phyloP scores from a whole-genome alignment of 2,113 vertebrate genomes.

The Mugil cephalus region DNA sequence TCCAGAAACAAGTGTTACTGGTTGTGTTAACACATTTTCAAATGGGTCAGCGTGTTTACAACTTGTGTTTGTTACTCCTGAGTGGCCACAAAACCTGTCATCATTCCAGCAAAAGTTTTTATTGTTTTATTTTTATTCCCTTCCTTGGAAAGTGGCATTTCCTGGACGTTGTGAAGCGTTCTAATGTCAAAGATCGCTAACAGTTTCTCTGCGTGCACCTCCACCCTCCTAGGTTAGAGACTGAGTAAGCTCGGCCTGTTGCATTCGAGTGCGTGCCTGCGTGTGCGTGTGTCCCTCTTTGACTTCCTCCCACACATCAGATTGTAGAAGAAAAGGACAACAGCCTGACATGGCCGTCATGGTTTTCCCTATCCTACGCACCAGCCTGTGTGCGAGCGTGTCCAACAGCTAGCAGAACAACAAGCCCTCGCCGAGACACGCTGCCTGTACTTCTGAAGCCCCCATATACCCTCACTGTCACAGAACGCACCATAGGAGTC shows the following conservation, averaged over 20 bases:
- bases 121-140: too few species aligned
- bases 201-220: slow-evolving; percentile 24
- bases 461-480: slow-evolving; percentile 55
- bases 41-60: not conserved
- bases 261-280: not conserved
- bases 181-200: slow-evolving; percentile 28
- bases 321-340: slow-evolving; percentile 78
- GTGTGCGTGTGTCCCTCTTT: slow-evolving; percentile 30
- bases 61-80: not conserved
- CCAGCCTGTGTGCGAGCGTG: slow-evolving; percentile 69
- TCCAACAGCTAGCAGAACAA: slow-evolving; percentile 66
- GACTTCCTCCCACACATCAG: slow-evolving; percentile 76
- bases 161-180: slow-evolving; percentile 16
- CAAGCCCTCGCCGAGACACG: slow-evolving; percentile 51
- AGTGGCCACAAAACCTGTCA: not conserved
- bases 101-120: too few species aligned
- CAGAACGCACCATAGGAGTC: slow-evolving; percentile 52
- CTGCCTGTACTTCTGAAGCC: slow-evolving; percentile 53
- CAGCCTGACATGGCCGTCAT: slow-evolving; percentile 69
- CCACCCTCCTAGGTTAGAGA: slow-evolving; percentile 31
- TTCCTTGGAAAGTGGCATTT: slow-evolving; percentile 10
- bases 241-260: slow-evolving; percentile 44
- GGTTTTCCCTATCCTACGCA: slow-evolving; percentile 80
- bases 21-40: not conserved
- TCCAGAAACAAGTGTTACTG: not conserved